These are phyloP conservation scores for Clanis bilineata DNA, from an alignment of 2,888 invertebrate species.

Conservation along the genomic window DNA sequence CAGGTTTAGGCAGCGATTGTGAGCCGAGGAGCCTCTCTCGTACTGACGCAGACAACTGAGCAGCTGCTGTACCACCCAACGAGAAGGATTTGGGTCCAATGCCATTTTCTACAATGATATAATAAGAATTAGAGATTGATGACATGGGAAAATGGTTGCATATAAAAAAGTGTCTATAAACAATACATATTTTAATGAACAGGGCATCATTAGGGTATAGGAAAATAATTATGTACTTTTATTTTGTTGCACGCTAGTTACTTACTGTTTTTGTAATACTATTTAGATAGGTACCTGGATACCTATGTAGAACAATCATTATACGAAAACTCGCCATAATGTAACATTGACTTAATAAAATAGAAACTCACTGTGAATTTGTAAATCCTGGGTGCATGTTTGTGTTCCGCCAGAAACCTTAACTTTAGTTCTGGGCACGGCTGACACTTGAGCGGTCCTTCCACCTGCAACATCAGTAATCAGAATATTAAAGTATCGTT, in stretches of 20 bases:
- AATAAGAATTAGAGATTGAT: neutral
- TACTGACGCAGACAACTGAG: slow-evolving; percentile 93
- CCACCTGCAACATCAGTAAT: slow-evolving; percentile 65
- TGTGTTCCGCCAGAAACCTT: slow-evolving; percentile 96
- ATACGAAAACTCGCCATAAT: neutral
- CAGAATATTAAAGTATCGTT: too few relatives aligned
- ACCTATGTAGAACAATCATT: too few relatives aligned
- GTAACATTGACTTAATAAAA: neutral
- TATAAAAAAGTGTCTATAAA: too few relatives aligned
- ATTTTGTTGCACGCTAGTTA: too few relatives aligned
- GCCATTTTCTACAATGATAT: slow-evolving; percentile 81
- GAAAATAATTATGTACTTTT: too few relatives aligned
- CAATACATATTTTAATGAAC: too few relatives aligned
- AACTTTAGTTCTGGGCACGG: slow-evolving; percentile 92
- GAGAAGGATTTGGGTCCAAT: slow-evolving; percentile 93
- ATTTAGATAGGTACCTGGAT: too few relatives aligned
- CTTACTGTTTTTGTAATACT: too few relatives aligned
- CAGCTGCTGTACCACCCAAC: slow-evolving; percentile 91
- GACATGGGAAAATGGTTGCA: too few relatives aligned
- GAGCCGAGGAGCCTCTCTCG: slow-evolving; percentile 93
- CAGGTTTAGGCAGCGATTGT: slow-evolving; percentile 91
- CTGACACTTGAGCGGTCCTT: slow-evolving; percentile 91
- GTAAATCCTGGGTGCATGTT: slow-evolving; percentile 90
- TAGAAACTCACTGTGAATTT: slow-evolving; percentile 83
- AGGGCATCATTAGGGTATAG: too few relatives aligned